Conservation (phyloP, 2,113 vertebrate genomes). For the Lamprologus ornatipinnis region DNA sequence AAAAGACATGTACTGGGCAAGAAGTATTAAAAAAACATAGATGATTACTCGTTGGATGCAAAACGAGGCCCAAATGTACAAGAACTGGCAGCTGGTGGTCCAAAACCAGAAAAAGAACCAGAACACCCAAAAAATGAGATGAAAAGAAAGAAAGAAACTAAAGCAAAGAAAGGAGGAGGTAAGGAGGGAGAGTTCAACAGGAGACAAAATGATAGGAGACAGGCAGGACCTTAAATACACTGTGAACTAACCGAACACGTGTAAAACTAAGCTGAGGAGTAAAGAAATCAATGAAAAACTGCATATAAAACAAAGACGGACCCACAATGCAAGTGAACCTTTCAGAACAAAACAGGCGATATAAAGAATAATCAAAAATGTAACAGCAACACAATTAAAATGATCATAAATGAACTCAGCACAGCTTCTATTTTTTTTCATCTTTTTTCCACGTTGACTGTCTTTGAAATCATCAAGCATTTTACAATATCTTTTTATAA, state of each 20-base stretch:
- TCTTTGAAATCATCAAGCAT: neutral
- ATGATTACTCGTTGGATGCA: neutral
- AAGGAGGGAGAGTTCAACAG: fast-evolving
- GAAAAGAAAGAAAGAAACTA: neutral
- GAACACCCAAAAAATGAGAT: neutral
- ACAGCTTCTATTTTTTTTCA: neutral
- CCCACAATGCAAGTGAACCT: neutral
- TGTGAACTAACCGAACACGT: neutral
- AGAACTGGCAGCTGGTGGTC: neutral
- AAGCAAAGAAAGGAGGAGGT: neutral
- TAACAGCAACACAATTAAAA: neutral
- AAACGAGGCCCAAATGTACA: neutral
- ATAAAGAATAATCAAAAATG: neutral
- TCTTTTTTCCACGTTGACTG: neutral
- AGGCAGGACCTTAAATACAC: neutral
- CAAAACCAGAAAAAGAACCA: neutral
- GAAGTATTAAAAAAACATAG: neutral
- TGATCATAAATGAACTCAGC: neutral
- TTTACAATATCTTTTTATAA: neutral
- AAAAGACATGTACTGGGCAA: neutral
- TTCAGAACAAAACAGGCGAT: neutral
- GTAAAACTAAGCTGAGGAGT: neutral
- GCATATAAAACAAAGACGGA: neutral
- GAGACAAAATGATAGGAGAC: neutral
- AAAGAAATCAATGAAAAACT: neutral